Conservation (phyloP, 2,797 vertebrate genomes). For the Chelonia mydas region DNA sequence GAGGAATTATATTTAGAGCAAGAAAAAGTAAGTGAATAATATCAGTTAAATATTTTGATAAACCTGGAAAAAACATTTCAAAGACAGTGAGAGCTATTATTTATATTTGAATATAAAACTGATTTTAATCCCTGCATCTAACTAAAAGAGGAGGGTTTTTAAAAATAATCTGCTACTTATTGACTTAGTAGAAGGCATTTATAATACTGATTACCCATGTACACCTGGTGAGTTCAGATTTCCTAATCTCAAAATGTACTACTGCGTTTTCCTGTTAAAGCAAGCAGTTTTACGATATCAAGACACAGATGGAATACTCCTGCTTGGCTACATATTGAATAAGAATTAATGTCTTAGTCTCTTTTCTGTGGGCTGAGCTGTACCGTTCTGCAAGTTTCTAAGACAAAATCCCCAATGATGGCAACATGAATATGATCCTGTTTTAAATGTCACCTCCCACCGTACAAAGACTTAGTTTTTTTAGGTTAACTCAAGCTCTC, state of each 20-base stretch:
- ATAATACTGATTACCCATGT: neutral
- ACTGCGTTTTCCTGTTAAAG: neutral
- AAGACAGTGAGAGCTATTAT: neutral
- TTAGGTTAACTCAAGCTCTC: neutral
- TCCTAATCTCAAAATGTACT: neutral
- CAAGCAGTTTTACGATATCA: neutral
- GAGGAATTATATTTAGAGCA: constrained; percentile 40
- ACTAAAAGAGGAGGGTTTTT: neutral
- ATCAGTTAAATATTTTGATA: constrained; percentile 24
- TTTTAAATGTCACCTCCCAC: neutral
- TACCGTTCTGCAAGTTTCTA: neutral
- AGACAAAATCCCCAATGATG: accelerated
- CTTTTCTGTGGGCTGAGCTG: neutral
- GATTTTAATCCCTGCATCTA: neutral
- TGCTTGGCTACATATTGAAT: neutral
- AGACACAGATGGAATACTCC: neutral
- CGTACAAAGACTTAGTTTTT: neutral
- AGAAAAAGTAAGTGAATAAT: constrained; percentile 55
- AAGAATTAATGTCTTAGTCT: neutral
- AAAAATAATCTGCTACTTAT: neutral
- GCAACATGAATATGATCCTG: accelerated
- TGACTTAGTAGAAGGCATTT: neutral
- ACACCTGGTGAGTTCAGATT: neutral
- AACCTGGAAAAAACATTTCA: neutral
- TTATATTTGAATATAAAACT: neutral